A percentile compares a stretch with the other conserved stretches of the same genome.
Evolutionary conservation across 2,797 vertebrate genomes (phyloP).

Genomic region (Gymnothorax javanicus): DNA sequence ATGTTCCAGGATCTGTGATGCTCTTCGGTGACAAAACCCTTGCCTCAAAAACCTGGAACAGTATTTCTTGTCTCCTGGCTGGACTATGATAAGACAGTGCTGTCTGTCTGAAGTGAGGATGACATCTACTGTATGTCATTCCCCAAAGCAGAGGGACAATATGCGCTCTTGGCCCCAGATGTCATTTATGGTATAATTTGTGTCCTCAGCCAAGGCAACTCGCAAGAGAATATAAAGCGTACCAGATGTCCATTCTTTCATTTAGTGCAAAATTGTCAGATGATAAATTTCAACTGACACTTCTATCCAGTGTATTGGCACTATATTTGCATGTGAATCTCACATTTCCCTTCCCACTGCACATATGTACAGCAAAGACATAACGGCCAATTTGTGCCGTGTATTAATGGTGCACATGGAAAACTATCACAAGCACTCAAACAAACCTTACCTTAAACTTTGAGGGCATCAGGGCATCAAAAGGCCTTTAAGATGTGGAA

Average conservation of each 20-base stretch:
- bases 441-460: neutral
- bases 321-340: neutral
- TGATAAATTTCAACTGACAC: neutral
- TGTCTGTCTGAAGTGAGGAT: neutral
- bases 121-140: neutral
- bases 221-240: neutral
- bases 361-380: neutral
- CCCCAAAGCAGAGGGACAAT: neutral
- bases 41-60: neutral
- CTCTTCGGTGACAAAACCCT: neutral
- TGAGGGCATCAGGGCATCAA: too few species aligned
- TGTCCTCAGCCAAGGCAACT: neutral
- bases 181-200: neutral
- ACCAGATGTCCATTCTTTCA: neutral
- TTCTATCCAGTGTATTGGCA: neutral
- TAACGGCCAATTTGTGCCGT: neutral
- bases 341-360: neutral
- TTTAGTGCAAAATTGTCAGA: neutral
- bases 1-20: neutral
- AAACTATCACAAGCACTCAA: neutral
- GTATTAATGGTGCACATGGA: neutral
- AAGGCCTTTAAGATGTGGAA: too few species aligned
- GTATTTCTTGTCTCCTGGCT: neutral
- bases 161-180: neutral
- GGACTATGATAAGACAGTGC: neutral